These are phyloP conservation scores for Lordiphosa andalusiaca DNA, from an alignment of 2,888 invertebrate species.

Conservation along the genomic window DNA sequence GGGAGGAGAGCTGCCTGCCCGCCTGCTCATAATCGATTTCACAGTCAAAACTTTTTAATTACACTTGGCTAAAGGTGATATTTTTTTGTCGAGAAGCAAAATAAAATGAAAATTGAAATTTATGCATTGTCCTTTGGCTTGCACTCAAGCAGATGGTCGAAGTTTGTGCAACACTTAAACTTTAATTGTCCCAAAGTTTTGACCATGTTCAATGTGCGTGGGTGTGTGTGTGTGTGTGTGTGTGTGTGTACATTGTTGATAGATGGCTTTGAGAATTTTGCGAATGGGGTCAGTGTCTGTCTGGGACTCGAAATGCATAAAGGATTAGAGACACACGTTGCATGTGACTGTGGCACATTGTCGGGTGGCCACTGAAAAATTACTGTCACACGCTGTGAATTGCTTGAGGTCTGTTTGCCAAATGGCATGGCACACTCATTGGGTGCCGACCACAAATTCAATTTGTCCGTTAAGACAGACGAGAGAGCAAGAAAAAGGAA, in stretches of 20 bases:
- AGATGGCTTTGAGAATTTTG: conserved; percentile 65
- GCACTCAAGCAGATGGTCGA: conserved; percentile 51
- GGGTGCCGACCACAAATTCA: conserved; percentile 63
- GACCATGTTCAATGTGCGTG: conserved; percentile 62
- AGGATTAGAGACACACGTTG: conserved; percentile 49
- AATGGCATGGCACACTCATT: conserved; percentile 69
- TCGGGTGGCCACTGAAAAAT: conserved; percentile 38
- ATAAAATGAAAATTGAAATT: conserved; percentile 66
- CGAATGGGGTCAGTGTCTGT: conserved; percentile 67
- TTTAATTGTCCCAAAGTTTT: conserved; percentile 73
- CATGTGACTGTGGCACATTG: conserved; percentile 27
- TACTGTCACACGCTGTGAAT: conserved; percentile 23
- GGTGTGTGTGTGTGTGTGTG: conserved; percentile 23
- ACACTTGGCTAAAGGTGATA: conserved; percentile 54
- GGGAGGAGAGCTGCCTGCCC: conserved; percentile 8
- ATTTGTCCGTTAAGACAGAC: conserved; percentile 52
- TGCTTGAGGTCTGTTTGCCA: conserved; percentile 55
- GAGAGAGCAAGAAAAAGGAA: conserved; percentile 22
- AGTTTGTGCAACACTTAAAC: conserved; percentile 76
- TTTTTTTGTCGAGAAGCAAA: conserved; percentile 29
- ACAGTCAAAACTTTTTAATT: conserved; percentile 68
- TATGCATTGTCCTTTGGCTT: conserved; percentile 39
- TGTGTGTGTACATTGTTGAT: conserved; percentile 57
- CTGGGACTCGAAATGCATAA: conserved; percentile 62
- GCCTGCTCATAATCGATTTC: conserved; percentile 63